A percentile compares a stretch with the other conserved stretches of the same genome.
phyloP scores from a whole-genome alignment of 1,140 invertebrate genomes.

The Drosophila lacertosa region DNA sequence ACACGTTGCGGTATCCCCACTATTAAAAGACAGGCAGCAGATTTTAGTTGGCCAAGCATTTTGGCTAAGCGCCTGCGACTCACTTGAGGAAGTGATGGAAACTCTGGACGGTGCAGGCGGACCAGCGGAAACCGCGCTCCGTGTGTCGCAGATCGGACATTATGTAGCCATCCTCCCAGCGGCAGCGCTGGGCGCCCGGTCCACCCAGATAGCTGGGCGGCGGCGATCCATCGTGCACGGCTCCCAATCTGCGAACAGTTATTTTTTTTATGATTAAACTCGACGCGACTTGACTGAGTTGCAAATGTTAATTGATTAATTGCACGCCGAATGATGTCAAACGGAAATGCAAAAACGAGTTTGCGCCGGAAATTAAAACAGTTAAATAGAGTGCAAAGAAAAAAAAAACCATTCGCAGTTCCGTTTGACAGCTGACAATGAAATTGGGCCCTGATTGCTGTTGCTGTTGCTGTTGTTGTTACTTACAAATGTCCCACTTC shows the following conservation, averaged over 20 bases:
- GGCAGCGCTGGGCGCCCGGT: slow-evolving; percentile 96
- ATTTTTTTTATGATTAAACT: too few species aligned
- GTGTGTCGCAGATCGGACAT: slow-evolving; percentile 98
- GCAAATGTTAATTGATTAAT: slow-evolving; percentile 74
- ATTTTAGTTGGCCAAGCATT: not conserved
- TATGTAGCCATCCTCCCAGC: slow-evolving; percentile 98
- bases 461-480: not conserved
- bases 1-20: slow-evolving; percentile 96
- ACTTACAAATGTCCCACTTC: slow-evolving; percentile 99
- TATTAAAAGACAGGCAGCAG: slow-evolving; percentile 80
- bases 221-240: slow-evolving; percentile 97
- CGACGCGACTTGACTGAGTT: slow-evolving; percentile 44
- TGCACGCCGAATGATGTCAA: slow-evolving; percentile 71
- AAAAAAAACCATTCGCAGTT: slow-evolving; percentile 24
- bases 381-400: slow-evolving; percentile 22
- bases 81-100: slow-evolving; percentile 98
- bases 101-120: slow-evolving; percentile 95
- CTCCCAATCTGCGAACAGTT: slow-evolving; percentile 90
- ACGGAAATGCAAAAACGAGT: slow-evolving; percentile 75
- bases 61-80: slow-evolving; percentile 70
- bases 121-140: slow-evolving; percentile 97
- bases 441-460: too few species aligned
- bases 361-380: slow-evolving; percentile 55
- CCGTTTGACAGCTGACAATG: slow-evolving; percentile 21
- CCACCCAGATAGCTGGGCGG: slow-evolving; percentile 97